Evolutionary conservation across 2,797 vertebrate species (phyloP), one percentile per base, ranked within the genome.

Genomic region (Paramormyrops hopkinsi): DNA sequence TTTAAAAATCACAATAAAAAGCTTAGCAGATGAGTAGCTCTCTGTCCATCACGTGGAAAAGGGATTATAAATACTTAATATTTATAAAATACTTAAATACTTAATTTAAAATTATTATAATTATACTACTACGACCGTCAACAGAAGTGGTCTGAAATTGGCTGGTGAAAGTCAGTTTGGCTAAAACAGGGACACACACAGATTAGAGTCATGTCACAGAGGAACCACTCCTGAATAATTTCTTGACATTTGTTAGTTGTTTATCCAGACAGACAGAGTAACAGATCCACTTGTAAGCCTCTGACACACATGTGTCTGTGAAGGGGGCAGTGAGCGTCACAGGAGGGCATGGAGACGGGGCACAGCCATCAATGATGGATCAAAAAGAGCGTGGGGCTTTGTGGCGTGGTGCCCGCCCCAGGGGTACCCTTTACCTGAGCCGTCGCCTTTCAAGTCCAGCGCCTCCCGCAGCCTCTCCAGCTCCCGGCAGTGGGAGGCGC

Each of bases 401-500:
- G 69, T 79, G 86, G 8, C 22, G 37, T 0, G 19, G 48, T 3
- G 6, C 14, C 54, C 51, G 50, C 37, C 83, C 62, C 22, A 2
- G 19, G 5, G 85, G 5, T 22, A 14, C 3, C 84, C 22, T 90
- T 95, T 96, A 97, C 97, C 96, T 92, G 90, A 89, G 91, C 92
- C 85, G 9, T 92, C 92, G 91, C 91, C 92, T 94, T 94, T 95
- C 90, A 92, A 73, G 7, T 87, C 91, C 87, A 94, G 94, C 7
- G 94, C 92, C 84, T 95, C 92, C 91, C 94, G 92, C 92, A 96
- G 95, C 88, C 94, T 91, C n/a, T 89, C 90, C 54, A 95, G 90
- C 90, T 96, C 95, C 91, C 93, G 93, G n/a, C 94, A 89, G 76
- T 97, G 95, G 89, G 88, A 90, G 29, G n/a, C 88, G 88, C 92